Base-by-base conservation (phyloP, 2,113 vertebrate genomes). In the Ctenodactylus gundi region DNA sequence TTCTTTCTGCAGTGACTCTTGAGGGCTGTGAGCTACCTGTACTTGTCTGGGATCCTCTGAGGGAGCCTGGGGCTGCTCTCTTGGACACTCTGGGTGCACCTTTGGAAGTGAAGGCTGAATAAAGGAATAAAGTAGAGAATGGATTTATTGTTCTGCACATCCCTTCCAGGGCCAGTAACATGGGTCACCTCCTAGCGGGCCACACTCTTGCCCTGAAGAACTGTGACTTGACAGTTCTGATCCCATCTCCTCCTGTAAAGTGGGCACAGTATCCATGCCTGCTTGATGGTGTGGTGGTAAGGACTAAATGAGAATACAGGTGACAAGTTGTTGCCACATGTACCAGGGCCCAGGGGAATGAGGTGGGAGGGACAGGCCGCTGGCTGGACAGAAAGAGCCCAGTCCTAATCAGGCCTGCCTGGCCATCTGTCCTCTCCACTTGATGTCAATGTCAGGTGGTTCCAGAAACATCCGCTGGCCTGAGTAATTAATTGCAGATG, bases 401-500 rank as follows among this genome's bases (percentile, higher is more conserved):
- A 31, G 36, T 46, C 92, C 77, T 51, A 46, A 64, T 60, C 8
- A 9, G 23, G 75, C 60, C 55, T 13, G 6, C 55, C 67, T 70
- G 25, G 62, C 46, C 3, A 21, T 46, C 72, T 77, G 55, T 72
- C 85, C 41, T 60, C 23, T 73, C 23, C 65, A 53, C 77, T 94
- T 67, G 73, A 88, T 76, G 81, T 60, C 57, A 27, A 0, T 60
- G 85, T 95, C 88, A 94, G 97, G 90, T 96, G 94, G 93, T 96
- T 94, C 92, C 41, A 62, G 97, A 94, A 97, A 77, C 84, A 41
- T 96, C 95, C 67, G 80, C 94, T 81, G 62, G 57, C 94, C 90
- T 80, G 46, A 87, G 90, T 95, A 93, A 92, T 97, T 95, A 97
- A 96, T 93, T 97, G 95, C 96, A 97, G 95, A 95, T 98, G 95